Evolutionary conservation across 2,797 vertebrate genomes (phyloP), one percentile per base, ranked within the genome.

Genomic region (Amphiprion clarkii): DNA sequence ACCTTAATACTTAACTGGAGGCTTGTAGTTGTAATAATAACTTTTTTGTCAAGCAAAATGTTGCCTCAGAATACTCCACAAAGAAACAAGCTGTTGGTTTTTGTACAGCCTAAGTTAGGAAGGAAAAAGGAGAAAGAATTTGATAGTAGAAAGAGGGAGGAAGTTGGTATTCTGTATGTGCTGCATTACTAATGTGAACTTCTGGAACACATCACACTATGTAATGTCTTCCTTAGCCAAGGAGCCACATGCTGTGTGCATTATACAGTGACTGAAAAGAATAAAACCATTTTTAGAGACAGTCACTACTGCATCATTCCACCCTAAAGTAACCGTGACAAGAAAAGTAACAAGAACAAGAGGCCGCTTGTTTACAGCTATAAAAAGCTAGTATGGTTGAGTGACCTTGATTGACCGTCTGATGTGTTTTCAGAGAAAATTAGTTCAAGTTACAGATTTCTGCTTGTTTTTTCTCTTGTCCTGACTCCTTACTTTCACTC

Each of bases 151-250:
- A 21, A 49, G 60, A 61, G 40, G 29, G 56, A 61, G 66, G 78
- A 81, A 59, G 65, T 39, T 54, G 40, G 19, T 66, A 29, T 58
- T 52, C 8, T 53, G 21, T 72, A 33, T 59, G 64, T 21, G 33
- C 68, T 81, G 76, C 66, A 82, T 79, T 60, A 46, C 33, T 80
- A 78, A 83, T 71, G 52, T 61, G 53, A 62, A 52, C 25, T 0
- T 71, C 76, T 76, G 67, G 52, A 81, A 16, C 49, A 53, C 42
- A 67, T 66, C 53, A 62, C 63, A 25, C 29, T 19, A 36, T 56
- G 64, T 74, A 55, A 40, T 62, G 14, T 52, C 56, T 21, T 10
- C n/a, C 48, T 69, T 17, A 54, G 36, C 36, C 27, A 25, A 29
- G 5, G 21, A 73, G 55, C 12, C 33, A 21, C 42, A 59, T 54